Evolutionary conservation across 1,140 invertebrate species (phyloP), one percentile per base, ranked within the genome.

Genomic region (Choristoneura fumiferana): DNA sequence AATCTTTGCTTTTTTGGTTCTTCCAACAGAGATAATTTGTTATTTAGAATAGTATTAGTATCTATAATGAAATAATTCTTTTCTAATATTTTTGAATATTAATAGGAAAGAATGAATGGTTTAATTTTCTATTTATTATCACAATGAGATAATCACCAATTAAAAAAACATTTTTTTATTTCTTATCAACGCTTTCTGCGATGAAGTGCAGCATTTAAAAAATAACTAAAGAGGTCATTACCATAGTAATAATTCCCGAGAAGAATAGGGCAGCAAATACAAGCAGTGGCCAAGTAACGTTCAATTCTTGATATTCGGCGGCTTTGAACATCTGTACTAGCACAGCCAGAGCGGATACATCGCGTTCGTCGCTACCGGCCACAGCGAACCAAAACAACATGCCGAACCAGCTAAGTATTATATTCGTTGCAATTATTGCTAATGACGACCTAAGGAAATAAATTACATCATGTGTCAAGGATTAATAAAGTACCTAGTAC

Each of bases 171-270:
- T n/a, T n/a, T n/a, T n/a, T n/a, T n/a, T n/a, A n/a, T n/a, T n/a
- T n/a, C n/a, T n/a, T n/a, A n/a, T n/a, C n/a, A n/a, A n/a, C n/a
- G n/a, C n/a, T n/a, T n/a, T n/a, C n/a, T n/a, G n/a, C n/a, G n/a
- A n/a, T n/a, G 22, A 61, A 37, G 13, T 34, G 6, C 9, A 15
- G 13, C 2, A n/a, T 9, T 43, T 39, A 1, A 53, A 45, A 39
- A 39, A 4, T 4, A 57, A 54, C 8, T 2, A 39, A 9, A 39
- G 12, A 9, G 35, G 45, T 1, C 9, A 65, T 62, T 69, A 87
- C 84, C 76, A 85, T 73, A 22, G 73, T 77, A 49, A 84, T 73
- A 14, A 74, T 34, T 43, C 81, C 84, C 15, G 84, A 87, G 0
- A 80, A 33, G 13, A 79, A 57, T 14, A 87, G 45, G 29, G 65